Evolutionary conservation across 2,888 invertebrate species (phyloP).

Genomic region (Dioctria linearis): DNA sequence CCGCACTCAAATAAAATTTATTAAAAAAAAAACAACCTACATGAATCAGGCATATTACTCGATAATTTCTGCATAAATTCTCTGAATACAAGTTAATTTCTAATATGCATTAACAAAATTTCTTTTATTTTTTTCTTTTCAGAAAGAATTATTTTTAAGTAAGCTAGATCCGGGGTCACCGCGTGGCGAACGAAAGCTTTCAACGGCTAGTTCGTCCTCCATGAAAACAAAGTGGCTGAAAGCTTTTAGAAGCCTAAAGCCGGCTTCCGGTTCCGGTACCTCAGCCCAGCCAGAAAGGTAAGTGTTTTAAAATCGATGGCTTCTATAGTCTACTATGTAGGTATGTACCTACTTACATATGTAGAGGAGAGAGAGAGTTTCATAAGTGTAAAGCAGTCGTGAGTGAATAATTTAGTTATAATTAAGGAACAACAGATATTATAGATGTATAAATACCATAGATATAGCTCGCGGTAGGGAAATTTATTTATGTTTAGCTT

Average conservation of each 20-base stretch:
- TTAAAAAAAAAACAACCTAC: too few species aligned
- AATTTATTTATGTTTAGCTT: background rate
- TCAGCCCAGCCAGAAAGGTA: constrained; percentile 76
- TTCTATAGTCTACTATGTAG: background rate
- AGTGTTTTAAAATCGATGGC: constrained; percentile 66
- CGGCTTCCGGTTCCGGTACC: constrained; percentile 78
- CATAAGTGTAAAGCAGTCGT: background rate
- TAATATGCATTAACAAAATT: background rate
- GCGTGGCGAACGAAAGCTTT: constrained; percentile 85
- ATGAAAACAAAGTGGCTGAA: constrained; percentile 99
- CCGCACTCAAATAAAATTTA: too few species aligned
- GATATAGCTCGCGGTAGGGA: background rate
- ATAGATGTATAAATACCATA: too few species aligned
- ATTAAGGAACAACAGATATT: background rate
- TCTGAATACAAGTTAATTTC: too few species aligned
- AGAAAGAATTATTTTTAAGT: constrained; percentile 89
- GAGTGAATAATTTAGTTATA: constrained; percentile 7
- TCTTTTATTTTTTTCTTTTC: constrained; percentile 66
- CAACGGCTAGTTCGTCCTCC: constrained; percentile 86
- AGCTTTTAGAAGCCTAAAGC: constrained; percentile 95
- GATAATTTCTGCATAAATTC: too few species aligned
- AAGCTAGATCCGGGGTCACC: constrained; percentile 80
- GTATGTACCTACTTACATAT: too few species aligned
- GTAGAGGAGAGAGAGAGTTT: too few species aligned
- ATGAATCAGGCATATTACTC: too few species aligned